Conservation (phyloP, 1,140 invertebrate species). For the Ectropis grisescens region DNA sequence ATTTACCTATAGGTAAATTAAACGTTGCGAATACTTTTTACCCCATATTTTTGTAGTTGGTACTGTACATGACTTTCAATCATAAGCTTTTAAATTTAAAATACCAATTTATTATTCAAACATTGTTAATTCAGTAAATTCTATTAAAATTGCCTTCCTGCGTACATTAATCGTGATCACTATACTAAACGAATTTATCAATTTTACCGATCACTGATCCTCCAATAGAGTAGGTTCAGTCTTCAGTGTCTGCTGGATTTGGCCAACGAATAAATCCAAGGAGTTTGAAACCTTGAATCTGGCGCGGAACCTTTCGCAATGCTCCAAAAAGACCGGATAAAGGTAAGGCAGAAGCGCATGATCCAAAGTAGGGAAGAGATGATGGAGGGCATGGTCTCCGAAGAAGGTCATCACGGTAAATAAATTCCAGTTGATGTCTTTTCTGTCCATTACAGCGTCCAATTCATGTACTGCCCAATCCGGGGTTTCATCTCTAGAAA, state of each 20-base stretch:
- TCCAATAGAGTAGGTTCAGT: constrained; percentile 22
- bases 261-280: constrained; percentile 76
- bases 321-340: constrained; percentile 75
- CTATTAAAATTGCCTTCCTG: too few relatives aligned
- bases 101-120: too few relatives aligned
- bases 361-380: constrained; percentile 87
- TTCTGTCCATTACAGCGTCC: constrained; percentile 80
- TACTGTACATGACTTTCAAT: too few relatives aligned
- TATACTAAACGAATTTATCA: too few relatives aligned
- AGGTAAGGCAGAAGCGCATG: constrained; percentile 78
- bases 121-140: too few relatives aligned
- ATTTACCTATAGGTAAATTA: too few relatives aligned
- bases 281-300: constrained; percentile 69
- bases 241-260: constrained; percentile 68
- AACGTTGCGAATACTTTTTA: too few relatives aligned
- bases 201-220: too few relatives aligned
- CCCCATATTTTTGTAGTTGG: too few relatives aligned
- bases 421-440: constrained; percentile 77
- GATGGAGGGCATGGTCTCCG: constrained; percentile 83
- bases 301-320: constrained; percentile 78
- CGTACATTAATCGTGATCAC: too few relatives aligned
- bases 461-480: constrained; percentile 87
- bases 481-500: constrained; percentile 52
- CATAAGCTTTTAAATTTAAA: too few relatives aligned
- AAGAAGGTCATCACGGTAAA: constrained; percentile 81